Base-by-base conservation (phyloP, 1,140 invertebrate species). In the Orius insidiosus region DNA sequence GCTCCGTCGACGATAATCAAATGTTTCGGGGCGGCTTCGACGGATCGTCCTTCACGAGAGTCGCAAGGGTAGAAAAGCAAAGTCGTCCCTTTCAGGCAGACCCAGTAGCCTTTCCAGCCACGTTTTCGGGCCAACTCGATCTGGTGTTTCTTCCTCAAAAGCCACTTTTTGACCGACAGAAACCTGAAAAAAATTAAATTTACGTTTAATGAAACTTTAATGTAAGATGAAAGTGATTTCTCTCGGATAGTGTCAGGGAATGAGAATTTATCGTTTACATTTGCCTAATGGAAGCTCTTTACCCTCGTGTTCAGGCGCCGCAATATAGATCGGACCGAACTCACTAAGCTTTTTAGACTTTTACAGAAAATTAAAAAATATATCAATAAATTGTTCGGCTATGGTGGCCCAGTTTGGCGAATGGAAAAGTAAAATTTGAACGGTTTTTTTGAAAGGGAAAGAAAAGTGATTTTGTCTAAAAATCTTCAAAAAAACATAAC, bases 41-140 rank as follows among this genome's bases (percentile, higher is more conserved):
- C 85, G 7, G 84, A 84, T 36, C 83, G 70, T 11, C 84, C 83
- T 60, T 90, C 89, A 40, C 89, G 76, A 18, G 88, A 89, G 61
- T 93, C 88, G 62, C 90, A 94, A 2, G 89, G 88, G 65, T 95
- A 96, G 66, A 97, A 97, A 15, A 96, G 74, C 14, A 98, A 71
- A 13, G 90, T 95, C 9, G 92, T 96, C 47, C 93, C 93, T 63
- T 96, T 96, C 44, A 98, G 69, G 64, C 89, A 94, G 8, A 96
- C 90, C 90, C 92, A 97, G 65, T 97, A 97, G 40, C 87, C 86
- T 65, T 95, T 95, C 93, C 93, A 97, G 48, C 88, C 89, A 34
- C 92, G 74, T 62, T 93, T 92, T 13, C 89, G 73, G 2, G 92
- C 92, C 60, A 96, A 66, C 63, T 97, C 92, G 53, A 96, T 86